Percentiles rank a stretch among this genome's conserved stretches.
Conservation (phyloP, 2,888 invertebrate genomes). For the Galeopsomyia nigrocyanea region DNA sequence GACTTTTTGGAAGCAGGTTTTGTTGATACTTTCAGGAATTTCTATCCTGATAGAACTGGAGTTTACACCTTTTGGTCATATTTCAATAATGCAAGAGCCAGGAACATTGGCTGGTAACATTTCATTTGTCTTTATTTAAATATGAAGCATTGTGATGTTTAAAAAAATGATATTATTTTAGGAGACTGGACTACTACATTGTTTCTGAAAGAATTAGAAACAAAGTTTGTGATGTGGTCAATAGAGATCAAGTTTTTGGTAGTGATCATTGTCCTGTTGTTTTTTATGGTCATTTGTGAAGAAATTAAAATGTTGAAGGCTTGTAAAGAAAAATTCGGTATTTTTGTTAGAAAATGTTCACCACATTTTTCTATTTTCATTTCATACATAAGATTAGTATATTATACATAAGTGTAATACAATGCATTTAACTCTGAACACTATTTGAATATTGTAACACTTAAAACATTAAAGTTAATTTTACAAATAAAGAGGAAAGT, state of each 20-base stretch:
- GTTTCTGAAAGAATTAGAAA: slow-evolving; percentile 84
- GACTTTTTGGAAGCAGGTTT: slow-evolving; percentile 85
- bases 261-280: slow-evolving; percentile 97
- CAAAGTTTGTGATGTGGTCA: slow-evolving; percentile 87
- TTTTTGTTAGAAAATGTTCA: slow-evolving; percentile 12
- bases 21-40: slow-evolving; percentile 87
- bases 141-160: background rate
- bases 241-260: slow-evolving; percentile 85
- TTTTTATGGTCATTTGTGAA: slow-evolving; percentile 70
- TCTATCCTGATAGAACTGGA: slow-evolving; percentile 86
- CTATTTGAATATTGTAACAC: slow-evolving; percentile 31
- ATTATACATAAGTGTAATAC: slow-evolving; percentile 20
- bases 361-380: background rate
- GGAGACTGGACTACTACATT: slow-evolving; percentile 97
- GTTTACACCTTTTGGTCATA: slow-evolving; percentile 98
- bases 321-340: slow-evolving; percentile 7
- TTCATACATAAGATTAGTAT: slow-evolving; percentile 27
- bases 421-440: slow-evolving; percentile 15
- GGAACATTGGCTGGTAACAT: slow-evolving; percentile 94
- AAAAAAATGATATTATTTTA: slow-evolving; percentile 59
- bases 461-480: slow-evolving; percentile 32
- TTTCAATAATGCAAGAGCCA: slow-evolving; percentile 86
- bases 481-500: slow-evolving; percentile 8
- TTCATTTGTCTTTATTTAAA: slow-evolving; percentile 61
- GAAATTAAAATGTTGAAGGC: slow-evolving; percentile 1